These are phyloP conservation scores for Amphiura filiformis DNA, from an alignment of 35 echinoderm and acorn worm genomes.

Conservation along the genomic window DNA sequence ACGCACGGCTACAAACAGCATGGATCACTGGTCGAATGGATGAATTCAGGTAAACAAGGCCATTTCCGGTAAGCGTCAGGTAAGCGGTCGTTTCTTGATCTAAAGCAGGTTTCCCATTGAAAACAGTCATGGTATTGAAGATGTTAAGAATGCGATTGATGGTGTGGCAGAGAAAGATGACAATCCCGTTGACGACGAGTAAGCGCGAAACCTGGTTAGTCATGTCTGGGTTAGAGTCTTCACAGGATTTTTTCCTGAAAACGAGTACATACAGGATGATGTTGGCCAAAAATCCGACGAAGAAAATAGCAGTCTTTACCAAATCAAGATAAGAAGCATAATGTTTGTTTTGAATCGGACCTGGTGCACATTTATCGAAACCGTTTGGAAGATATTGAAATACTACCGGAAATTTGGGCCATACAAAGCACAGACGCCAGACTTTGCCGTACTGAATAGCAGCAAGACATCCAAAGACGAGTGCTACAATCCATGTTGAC, in stretches of 20 bases:
- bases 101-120: background rate
- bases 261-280: background rate
- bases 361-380: background rate
- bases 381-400: background rate
- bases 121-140: background rate
- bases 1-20: background rate
- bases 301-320: background rate
- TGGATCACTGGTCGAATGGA: background rate
- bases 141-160: background rate
- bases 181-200: background rate
- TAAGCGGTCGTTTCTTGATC: background rate
- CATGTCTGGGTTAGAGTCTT: background rate
- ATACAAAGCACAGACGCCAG: background rate
- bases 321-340: background rate
- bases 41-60: background rate
- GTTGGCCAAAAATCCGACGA: background rate
- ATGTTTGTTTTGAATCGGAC: background rate
- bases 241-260: background rate
- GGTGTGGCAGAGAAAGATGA: background rate
- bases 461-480: background rate
- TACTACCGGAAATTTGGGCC: background rate
- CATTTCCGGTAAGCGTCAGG: background rate
- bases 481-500: background rate
- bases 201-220: background rate
- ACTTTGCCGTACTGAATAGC: background rate